Conservation (phyloP, 2,113 vertebrate genomes). For the Crotalus helleri region DNA sequence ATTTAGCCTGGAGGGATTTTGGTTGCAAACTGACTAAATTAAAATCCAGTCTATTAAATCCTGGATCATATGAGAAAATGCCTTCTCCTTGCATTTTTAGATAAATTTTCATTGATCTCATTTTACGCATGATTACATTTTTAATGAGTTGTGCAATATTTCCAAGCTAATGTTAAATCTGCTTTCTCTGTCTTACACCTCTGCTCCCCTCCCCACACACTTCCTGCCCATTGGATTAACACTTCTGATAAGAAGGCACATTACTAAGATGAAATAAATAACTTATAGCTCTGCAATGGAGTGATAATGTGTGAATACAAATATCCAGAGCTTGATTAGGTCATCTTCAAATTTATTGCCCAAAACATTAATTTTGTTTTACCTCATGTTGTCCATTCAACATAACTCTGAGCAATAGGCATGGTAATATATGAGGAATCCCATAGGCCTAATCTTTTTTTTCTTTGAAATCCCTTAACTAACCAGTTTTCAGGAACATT, state of each 20-base stretch:
- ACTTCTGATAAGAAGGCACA: slow-evolving; percentile 77
- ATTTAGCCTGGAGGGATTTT: slow-evolving; percentile 85
- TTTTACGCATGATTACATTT: slow-evolving; percentile 95
- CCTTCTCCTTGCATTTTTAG: slow-evolving; percentile 84
- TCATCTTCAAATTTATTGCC: slow-evolving; percentile 68
- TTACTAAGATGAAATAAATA: slow-evolving; percentile 76
- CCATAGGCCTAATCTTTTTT: slow-evolving; percentile 3
- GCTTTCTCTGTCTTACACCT: slow-evolving; percentile 53
- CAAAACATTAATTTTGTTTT: slow-evolving; percentile 63
- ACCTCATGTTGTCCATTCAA: slow-evolving; percentile 50
- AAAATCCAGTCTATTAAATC: slow-evolving; percentile 92
- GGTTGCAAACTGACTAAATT: slow-evolving; percentile 88
- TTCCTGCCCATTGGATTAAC: slow-evolving; percentile 76
- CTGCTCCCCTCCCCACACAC: slow-evolving; percentile 46
- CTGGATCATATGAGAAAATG: slow-evolving; percentile 84
- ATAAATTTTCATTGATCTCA: slow-evolving; percentile 93
- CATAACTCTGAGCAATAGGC: slow-evolving; percentile 33
- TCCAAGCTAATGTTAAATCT: slow-evolving; percentile 84
- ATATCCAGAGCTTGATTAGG: slow-evolving; percentile 68
- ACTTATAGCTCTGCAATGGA: slow-evolving; percentile 65
- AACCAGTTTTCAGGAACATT: slow-evolving; percentile 9
- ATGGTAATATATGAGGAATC: neutral
- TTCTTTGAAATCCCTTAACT: slow-evolving; percentile 4
- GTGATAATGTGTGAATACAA: slow-evolving; percentile 69
- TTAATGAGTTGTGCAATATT: slow-evolving; percentile 94